phyloP scores from a whole-genome alignment of 1,140 invertebrate species.

The Phthorimaea operculella region DNA sequence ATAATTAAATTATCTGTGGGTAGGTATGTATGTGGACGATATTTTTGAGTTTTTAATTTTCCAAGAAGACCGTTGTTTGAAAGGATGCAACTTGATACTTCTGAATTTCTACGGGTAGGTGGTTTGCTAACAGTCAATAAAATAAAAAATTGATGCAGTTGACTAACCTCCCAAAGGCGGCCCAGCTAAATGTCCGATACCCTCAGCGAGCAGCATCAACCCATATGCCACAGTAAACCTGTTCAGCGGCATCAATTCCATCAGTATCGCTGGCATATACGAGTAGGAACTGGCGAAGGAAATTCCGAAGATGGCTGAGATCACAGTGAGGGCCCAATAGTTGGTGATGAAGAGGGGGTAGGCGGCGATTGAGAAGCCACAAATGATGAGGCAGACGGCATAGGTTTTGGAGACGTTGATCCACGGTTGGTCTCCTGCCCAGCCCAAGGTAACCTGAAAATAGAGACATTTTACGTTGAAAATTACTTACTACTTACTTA shows the following conservation, averaged over 20 bases:
- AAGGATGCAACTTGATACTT: too few species aligned
- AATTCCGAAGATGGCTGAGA: constrained; percentile 79
- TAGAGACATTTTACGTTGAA: too few species aligned
- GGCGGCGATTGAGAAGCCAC: constrained; percentile 76
- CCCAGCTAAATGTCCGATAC: constrained; percentile 72
- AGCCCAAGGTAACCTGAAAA: constrained; percentile 81
- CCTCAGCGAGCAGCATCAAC: constrained; percentile 86
- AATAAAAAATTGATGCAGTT: too few species aligned
- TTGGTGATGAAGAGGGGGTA: constrained; percentile 75
- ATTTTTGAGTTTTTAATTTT: too few species aligned
- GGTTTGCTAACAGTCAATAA: too few species aligned
- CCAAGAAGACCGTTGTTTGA: too few species aligned
- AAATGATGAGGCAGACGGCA: constrained; percentile 78
- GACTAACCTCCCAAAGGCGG: constrained; percentile 72
- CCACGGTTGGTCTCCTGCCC: constrained; percentile 89
- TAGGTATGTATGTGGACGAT: too few species aligned
- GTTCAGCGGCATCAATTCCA: constrained; percentile 65
- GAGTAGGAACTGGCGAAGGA: constrained; percentile 89
- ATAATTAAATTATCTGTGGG: too few species aligned
- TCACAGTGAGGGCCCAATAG: constrained; percentile 67
- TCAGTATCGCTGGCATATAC: constrained; percentile 86
- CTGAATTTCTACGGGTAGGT: too few species aligned
- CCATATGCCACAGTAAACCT: constrained; percentile 90
- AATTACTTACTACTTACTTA: too few species aligned
- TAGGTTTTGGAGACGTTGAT: constrained; percentile 85